Conservation (phyloP, 2,888 invertebrate genomes). For the Pheosia tremula region DNA sequence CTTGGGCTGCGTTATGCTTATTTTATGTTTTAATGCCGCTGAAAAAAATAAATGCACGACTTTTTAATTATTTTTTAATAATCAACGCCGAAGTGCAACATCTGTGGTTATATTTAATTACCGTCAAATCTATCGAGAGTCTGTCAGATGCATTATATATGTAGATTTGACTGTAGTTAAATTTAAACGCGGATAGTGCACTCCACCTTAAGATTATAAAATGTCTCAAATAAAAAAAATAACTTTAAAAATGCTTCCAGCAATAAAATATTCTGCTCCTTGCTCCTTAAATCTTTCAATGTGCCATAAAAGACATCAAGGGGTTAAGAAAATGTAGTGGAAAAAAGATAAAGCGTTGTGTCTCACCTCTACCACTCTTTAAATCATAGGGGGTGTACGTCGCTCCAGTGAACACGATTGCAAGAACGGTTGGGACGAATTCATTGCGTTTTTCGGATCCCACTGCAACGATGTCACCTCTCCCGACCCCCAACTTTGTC, state of each 20-base stretch:
- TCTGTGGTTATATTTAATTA: too few species aligned
- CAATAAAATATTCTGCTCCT: neutral
- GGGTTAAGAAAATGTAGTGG: slow-evolving; percentile 26
- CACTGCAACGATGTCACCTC: slow-evolving; percentile 82
- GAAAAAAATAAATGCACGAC: slow-evolving; percentile 45
- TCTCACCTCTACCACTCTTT: slow-evolving; percentile 58
- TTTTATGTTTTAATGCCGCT: slow-evolving; percentile 87
- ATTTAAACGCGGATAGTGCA: too few species aligned
- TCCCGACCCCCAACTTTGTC: slow-evolving; percentile 69
- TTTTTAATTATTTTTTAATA: too few species aligned
- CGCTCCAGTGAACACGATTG: slow-evolving; percentile 73
- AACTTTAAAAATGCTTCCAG: neutral
- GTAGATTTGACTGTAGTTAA: too few species aligned
- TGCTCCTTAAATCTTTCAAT: slow-evolving; percentile 10
- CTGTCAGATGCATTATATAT: too few species aligned
- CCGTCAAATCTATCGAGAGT: too few species aligned
- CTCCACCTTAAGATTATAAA: neutral
- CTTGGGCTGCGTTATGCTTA: slow-evolving; percentile 87
- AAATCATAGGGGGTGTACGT: slow-evolving; percentile 61
- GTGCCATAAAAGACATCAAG: slow-evolving; percentile 23
- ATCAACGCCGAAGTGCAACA: too few species aligned
- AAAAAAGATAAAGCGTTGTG: slow-evolving; percentile 28
- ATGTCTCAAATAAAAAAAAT: neutral
- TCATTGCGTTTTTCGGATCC: slow-evolving; percentile 85
- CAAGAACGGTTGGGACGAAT: slow-evolving; percentile 79